Base-by-base conservation (phyloP, 2,888 invertebrate genomes). In the Perizoma flavofasciatum region DNA sequence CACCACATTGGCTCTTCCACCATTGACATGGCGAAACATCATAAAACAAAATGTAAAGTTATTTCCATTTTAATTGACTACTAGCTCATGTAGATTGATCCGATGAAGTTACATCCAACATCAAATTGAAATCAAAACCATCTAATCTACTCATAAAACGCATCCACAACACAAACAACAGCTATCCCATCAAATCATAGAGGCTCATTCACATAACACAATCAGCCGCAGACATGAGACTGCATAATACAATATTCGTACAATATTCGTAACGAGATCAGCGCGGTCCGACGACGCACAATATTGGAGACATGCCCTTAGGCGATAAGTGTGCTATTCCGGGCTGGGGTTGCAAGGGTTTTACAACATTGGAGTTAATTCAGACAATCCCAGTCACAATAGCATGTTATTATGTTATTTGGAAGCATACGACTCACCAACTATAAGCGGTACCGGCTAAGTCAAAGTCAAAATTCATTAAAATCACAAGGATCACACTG, bases 261-360 rank as follows among this genome's bases (percentile, higher is more conserved):
- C 58, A 58, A 52, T 58, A 43, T 46, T 57, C 61, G 67, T 81
- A 80, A 81, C 70, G 56, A 78, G 65, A 73, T 81, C 67, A 71
- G 59, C 61, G 54, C 75, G 78, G 70, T 76, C 73, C 70, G 74
- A 53, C 68, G 77, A 69, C 65, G 68, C 62, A 70, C 63, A 70
- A 79, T 79, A 81, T 81, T 78, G 80, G 64, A 68, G 61, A 64
- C 54, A 33, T 44, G 56, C 72, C 77, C 75, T 53, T 52, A 11
- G 74, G 78, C 49, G 34, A 46, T 22, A 22, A 3, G 22, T 62
- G 51, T 59, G 49, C 53, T 55, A 41, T 55, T 53, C 54, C 35
- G 39, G 11, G 6, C 55, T 35, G 39, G 48, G 32, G 46, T 49
- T 41, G n/a, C 41, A 1, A 4, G n/a, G n/a, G n/a, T 5, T 41